Conservation (phyloP, 2,888 invertebrate species). For the Amiota minor region DNA sequence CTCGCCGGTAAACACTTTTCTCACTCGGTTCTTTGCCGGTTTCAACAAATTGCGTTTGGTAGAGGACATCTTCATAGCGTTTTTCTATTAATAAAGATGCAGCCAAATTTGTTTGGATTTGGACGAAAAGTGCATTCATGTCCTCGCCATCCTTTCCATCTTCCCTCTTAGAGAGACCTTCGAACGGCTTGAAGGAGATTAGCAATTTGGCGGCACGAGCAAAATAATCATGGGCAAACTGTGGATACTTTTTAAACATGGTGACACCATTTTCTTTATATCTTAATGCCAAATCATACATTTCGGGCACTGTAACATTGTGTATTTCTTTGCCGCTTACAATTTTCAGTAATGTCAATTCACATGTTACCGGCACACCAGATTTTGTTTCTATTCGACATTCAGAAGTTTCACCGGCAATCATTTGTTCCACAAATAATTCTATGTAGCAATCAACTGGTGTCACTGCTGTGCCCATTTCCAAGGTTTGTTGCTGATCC, state of each 20-base stretch:
- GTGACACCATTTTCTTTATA: slow-evolving; percentile 76
- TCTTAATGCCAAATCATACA: slow-evolving; percentile 71
- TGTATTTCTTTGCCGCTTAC: slow-evolving; percentile 73
- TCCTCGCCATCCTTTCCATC: slow-evolving; percentile 71
- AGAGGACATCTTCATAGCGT: slow-evolving; percentile 80
- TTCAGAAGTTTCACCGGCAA: slow-evolving; percentile 73
- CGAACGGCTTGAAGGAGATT: slow-evolving; percentile 77
- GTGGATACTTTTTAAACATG: slow-evolving; percentile 78
- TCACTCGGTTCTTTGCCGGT: slow-evolving; percentile 64
- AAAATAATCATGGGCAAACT: slow-evolving; percentile 84
- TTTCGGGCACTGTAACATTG: slow-evolving; percentile 71
- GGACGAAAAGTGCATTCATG: slow-evolving; percentile 78
- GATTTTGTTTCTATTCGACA: slow-evolving; percentile 71
- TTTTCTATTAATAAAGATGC: slow-evolving; percentile 83
- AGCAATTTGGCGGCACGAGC: slow-evolving; percentile 83
- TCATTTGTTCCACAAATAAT: slow-evolving; percentile 74
- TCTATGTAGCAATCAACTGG: slow-evolving; percentile 75
- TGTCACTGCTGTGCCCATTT: slow-evolving; percentile 73
- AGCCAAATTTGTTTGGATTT: slow-evolving; percentile 87
- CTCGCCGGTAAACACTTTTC: slow-evolving; percentile 75
- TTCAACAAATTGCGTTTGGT: slow-evolving; percentile 76
- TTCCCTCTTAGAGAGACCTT: slow-evolving; percentile 74
- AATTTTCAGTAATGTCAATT: slow-evolving; percentile 71
- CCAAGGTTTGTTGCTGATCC: slow-evolving; percentile 42
- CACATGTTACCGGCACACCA: slow-evolving; percentile 61